These are phyloP conservation scores for Lagopus muta DNA, from an alignment of 2,113 vertebrate genomes.

Conservation along the genomic window DNA sequence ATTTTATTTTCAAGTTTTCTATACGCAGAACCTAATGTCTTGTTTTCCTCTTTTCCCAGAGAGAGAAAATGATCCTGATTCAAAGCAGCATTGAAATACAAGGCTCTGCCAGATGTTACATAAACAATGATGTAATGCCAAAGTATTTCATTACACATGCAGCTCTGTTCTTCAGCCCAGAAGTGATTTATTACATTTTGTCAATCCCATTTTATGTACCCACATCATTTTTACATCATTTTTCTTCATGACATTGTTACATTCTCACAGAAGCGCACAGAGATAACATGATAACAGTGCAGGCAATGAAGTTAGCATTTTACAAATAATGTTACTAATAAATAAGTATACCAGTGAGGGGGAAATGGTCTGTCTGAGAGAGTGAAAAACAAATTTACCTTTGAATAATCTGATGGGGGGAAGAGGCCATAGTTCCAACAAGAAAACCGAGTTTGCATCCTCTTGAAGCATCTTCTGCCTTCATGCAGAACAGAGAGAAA, in stretches of 20 bases:
- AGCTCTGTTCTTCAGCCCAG: conserved; percentile 75
- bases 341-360: conserved; percentile 61
- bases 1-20: conserved; percentile 28
- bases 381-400: conserved; percentile 74
- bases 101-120: conserved; percentile 80
- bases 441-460: conserved; percentile 28
- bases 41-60: conserved; percentile 36
- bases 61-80: conserved; percentile 59
- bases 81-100: conserved; percentile 75
- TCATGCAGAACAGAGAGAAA: conserved; percentile 21
- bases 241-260: conserved; percentile 80
- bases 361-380: conserved; percentile 58
- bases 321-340: conserved; percentile 78
- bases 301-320: conserved; percentile 75
- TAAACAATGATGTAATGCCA: conserved; percentile 82
- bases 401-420: conserved; percentile 53
- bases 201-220: conserved; percentile 78
- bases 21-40: conserved; percentile 59
- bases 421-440: conserved; percentile 45
- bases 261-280: conserved; percentile 74
- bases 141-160: conserved; percentile 81
- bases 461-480: conserved; percentile 34
- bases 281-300: conserved; percentile 69
- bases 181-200: conserved; percentile 82
- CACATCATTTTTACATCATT: conserved; percentile 81